A percentile compares a stretch with the other conserved stretches of the same genome.
These are phyloP conservation scores for Plagodis dolabraria DNA, from an alignment of 2,888 invertebrate genomes.

Conservation along the genomic window DNA sequence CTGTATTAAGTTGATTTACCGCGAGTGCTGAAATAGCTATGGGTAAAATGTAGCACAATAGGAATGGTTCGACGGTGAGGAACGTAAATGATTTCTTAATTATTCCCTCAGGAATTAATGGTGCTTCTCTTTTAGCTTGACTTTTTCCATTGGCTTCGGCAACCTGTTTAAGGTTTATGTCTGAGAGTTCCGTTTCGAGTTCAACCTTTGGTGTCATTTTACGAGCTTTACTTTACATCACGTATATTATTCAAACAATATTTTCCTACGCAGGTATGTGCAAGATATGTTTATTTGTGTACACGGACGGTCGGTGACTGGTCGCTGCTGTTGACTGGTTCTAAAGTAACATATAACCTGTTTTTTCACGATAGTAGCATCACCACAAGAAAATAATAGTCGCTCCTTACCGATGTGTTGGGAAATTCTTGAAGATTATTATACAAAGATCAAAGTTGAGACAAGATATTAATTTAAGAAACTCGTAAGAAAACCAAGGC, in stretches of 20 bases:
- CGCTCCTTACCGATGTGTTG: slow-evolving; percentile 8
- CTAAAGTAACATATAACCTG: slow-evolving; percentile 36
- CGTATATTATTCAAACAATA: slow-evolving; percentile 18
- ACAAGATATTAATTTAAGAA: neutral
- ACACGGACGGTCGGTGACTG: slow-evolving; percentile 48
- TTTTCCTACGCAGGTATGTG: slow-evolving; percentile 31
- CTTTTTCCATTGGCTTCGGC: slow-evolving; percentile 35
- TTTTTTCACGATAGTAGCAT: slow-evolving; percentile 41
- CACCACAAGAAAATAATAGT: slow-evolving; percentile 27
- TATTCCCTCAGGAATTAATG: slow-evolving; percentile 36
- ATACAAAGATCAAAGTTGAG: slow-evolving; percentile 10
- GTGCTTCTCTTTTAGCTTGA: slow-evolving; percentile 24
- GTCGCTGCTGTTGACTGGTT: slow-evolving; percentile 27
- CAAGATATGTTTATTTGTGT: slow-evolving; percentile 48
- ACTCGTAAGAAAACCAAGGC: no score
- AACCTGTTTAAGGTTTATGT: slow-evolving; percentile 33
- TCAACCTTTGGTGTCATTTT: slow-evolving; percentile 43
- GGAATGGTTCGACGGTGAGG: slow-evolving; percentile 87
- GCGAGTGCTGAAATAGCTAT: slow-evolving; percentile 85
- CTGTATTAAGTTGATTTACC: slow-evolving; percentile 80
- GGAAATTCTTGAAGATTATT: slow-evolving; percentile 32
- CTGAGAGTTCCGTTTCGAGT: slow-evolving; percentile 16
- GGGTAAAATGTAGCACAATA: slow-evolving; percentile 87
- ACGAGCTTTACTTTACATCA: slow-evolving; percentile 22
- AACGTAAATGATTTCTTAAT: slow-evolving; percentile 51